Conservation (phyloP, 2,113 vertebrate genomes). For the Scolopax mira region DNA sequence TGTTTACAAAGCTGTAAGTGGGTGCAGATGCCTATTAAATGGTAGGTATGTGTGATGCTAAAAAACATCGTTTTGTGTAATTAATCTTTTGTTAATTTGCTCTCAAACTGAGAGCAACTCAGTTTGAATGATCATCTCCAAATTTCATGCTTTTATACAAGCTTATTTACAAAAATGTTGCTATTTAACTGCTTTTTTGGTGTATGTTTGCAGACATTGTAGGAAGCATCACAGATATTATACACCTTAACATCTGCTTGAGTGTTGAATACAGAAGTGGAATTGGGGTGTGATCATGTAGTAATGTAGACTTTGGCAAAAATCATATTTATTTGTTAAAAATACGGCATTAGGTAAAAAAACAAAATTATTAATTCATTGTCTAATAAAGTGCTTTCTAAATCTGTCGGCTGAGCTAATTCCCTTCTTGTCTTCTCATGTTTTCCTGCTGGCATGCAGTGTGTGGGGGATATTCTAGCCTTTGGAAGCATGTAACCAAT, state of each 20-base stretch:
- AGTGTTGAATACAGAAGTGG: not conserved
- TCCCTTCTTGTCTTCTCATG: not conserved
- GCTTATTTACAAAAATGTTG: not conserved
- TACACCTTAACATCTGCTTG: not conserved
- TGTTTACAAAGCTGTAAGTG: conserved; percentile 29
- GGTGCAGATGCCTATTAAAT: not conserved
- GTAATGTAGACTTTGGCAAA: not conserved
- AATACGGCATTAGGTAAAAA: not conserved
- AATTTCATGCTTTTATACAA: not conserved
- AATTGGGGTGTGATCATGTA: not conserved
- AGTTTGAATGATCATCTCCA: not conserved
- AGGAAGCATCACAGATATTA: not conserved
- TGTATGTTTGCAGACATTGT: not conserved
- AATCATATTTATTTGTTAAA: not conserved
- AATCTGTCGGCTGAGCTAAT: not conserved
- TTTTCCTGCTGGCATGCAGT: not conserved
- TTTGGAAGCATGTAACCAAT: not conserved
- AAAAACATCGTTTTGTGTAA: not conserved
- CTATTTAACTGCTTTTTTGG: not conserved
- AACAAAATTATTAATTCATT: not conserved
- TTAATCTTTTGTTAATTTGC: not conserved
- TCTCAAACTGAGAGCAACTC: not conserved
- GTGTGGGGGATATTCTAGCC: not conserved
- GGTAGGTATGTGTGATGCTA: not conserved
- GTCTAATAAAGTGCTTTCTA: not conserved